phyloP scores from a whole-genome alignment of 2,113 vertebrate genomes.

The Coreoperca whiteheadi region DNA sequence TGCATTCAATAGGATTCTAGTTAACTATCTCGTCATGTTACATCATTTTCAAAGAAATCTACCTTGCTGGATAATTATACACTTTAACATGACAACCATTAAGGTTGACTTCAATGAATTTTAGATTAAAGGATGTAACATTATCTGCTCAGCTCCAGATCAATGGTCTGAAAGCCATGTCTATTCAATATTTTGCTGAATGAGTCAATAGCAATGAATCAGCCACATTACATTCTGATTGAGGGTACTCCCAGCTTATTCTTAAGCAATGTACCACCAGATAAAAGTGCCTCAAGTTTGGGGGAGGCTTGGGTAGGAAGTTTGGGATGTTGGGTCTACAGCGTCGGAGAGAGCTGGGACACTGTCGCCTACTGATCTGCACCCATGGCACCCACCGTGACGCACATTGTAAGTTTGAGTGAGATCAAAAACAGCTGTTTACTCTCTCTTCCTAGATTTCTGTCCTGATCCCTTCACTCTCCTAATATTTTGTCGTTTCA shows the following conservation, averaged over 20 bases:
- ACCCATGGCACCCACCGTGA: conserved; percentile 54
- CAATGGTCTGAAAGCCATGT: conserved; percentile 20
- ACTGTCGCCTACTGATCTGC: conserved; percentile 79
- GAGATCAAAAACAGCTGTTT: too few relatives aligned
- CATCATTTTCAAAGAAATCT: conserved; percentile 3
- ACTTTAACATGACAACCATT: conserved; percentile 9
- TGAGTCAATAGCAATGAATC: conserved; percentile 24
- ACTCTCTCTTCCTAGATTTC: too few relatives aligned
- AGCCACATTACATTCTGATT: conserved; percentile 17
- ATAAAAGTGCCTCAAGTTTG: conserved; percentile 17
- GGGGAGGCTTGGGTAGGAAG: conserved; percentile 1
- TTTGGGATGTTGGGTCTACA: conserved; percentile 44
- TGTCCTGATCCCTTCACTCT: too few relatives aligned
- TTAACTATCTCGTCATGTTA: too few relatives aligned
- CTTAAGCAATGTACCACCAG: neutral
- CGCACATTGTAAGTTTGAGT: too few relatives aligned
- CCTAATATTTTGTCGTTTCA: too few relatives aligned
- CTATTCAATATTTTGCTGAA: conserved; percentile 15
- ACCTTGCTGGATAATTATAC: neutral
- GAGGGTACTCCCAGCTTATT: neutral
- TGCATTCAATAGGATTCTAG: neutral
- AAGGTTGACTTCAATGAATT: neutral
- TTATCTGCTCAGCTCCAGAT: conserved; percentile 22
- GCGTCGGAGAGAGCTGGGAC: conserved; percentile 48
- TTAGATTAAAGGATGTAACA: conserved; percentile 34